Conservation (phyloP, 2,888 invertebrate species). For the Ariolimax columbianus region DNA sequence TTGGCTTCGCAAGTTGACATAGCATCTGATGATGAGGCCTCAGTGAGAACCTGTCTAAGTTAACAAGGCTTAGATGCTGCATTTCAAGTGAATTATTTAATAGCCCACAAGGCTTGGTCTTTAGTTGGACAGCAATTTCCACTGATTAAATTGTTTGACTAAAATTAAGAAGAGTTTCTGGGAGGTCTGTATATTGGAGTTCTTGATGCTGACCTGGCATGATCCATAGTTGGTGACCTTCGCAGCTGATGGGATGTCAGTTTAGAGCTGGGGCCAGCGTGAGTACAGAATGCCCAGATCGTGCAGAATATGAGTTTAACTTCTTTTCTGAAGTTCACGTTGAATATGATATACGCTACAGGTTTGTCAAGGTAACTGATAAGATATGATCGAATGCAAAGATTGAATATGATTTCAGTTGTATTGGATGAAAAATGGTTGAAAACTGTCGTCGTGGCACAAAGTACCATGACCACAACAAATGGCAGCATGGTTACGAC, state of each 20-base stretch:
- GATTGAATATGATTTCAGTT: conserved; percentile 64
- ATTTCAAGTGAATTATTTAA: background rate
- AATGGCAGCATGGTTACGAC: conserved; percentile 67
- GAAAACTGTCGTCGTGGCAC: conserved; percentile 60
- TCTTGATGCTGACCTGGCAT: conserved; percentile 39
- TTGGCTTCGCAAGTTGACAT: background rate
- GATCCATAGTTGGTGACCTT: conserved; percentile 26
- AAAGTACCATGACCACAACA: conserved; percentile 63
- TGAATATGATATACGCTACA: conserved; percentile 66
- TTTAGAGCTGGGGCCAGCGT: background rate
- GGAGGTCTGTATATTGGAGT: conserved; percentile 47
- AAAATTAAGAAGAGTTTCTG: conserved; percentile 26
- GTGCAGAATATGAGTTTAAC: conserved; percentile 50
- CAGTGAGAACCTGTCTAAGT: no score
- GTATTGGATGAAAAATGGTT: conserved; percentile 57
- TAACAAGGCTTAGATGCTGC: no score
- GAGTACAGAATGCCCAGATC: conserved; percentile 45
- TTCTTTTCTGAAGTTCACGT: conserved; percentile 62
- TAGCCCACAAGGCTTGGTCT: no score
- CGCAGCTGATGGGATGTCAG: conserved; percentile 24
- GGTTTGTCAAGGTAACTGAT: conserved; percentile 69
- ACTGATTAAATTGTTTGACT: background rate
- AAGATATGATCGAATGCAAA: conserved; percentile 68
- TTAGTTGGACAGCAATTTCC: background rate
- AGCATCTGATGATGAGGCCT: background rate